Conservation (phyloP, 2,888 invertebrate genomes). For the Meteorus colon region DNA sequence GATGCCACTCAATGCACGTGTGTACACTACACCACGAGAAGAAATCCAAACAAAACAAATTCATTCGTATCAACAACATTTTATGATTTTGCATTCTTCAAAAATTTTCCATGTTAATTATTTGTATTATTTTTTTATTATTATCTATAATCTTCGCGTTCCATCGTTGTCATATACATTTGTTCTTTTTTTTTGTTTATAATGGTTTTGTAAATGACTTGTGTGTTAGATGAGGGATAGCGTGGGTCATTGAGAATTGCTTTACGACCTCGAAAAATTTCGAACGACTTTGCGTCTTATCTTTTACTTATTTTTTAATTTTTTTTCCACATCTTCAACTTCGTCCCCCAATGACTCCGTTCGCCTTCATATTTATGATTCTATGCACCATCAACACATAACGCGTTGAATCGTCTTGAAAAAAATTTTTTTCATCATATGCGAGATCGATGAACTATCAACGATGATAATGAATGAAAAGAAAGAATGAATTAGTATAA, state of each 20-base stretch:
- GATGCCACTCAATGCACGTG: neutral
- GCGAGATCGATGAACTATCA: conserved; percentile 39
- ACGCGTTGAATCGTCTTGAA: neutral
- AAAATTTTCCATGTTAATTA: neutral
- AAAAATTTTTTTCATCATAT: neutral
- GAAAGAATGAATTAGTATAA: conserved; percentile 15
- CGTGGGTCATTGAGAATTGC: conserved; percentile 52
- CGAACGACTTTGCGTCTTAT: conserved; percentile 39
- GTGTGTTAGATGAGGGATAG: conserved; percentile 1
- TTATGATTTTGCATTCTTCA: neutral
- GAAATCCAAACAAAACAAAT: no score
- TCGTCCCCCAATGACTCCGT: neutral
- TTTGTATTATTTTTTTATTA: neutral
- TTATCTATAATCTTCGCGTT: neutral
- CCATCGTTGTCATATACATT: neutral
- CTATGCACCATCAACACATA: neutral
- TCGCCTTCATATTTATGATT: conserved; percentile 8
- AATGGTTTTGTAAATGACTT: neutral
- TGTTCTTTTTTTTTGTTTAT: neutral
- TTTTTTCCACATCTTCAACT: neutral
- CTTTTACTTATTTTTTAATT: neutral
- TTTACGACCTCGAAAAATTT: conserved; percentile 49
- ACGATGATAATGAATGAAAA: conserved; percentile 23
- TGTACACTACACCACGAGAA: neutral
- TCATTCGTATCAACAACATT: neutral